Evolutionary conservation across 2,888 invertebrate genomes (phyloP).

Genomic region (Pheosia tremula): DNA sequence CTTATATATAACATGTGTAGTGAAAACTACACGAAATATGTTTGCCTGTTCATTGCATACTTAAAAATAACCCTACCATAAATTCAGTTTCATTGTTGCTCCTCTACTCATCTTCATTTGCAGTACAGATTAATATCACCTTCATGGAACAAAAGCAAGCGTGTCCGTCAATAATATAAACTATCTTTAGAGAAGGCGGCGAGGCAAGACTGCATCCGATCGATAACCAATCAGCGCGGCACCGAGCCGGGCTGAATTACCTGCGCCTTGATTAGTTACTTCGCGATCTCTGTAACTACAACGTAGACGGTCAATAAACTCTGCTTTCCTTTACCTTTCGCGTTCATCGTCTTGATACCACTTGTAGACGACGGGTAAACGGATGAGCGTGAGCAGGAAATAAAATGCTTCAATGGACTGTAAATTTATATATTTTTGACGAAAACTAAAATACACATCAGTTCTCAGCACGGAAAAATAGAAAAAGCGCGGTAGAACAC

Average conservation of each 20-base stretch:
- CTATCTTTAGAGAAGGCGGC: slow-evolving; percentile 50
- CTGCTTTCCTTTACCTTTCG: slow-evolving; percentile 3
- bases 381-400: too few relatives aligned
- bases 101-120: slow-evolving; percentile 5
- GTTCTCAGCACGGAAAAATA: too few relatives aligned
- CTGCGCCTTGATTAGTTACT: slow-evolving; percentile 70
- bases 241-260: slow-evolving; percentile 57
- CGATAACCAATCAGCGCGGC: slow-evolving; percentile 80
- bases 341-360: not conserved
- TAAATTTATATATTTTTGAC: too few relatives aligned
- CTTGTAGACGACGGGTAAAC: too few relatives aligned
- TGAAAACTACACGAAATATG: too few relatives aligned
- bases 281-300: slow-evolving; percentile 56
- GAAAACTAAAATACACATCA: too few relatives aligned
- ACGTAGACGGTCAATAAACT: slow-evolving; percentile 53
- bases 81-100: too few relatives aligned
- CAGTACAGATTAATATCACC: slow-evolving; percentile 6
- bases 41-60: too few relatives aligned
- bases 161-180: slow-evolving; percentile 52
- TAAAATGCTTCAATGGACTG: too few relatives aligned
- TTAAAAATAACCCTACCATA: too few relatives aligned
- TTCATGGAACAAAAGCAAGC: slow-evolving; percentile 12
- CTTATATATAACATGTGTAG: too few relatives aligned
- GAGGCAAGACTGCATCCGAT: slow-evolving; percentile 59
- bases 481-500: too few relatives aligned